A percentile compares a stretch with the other conserved stretches of the same genome.
phyloP scores from a whole-genome alignment of 2,888 invertebrate species.

The Hirtodrosophila confusa region DNA sequence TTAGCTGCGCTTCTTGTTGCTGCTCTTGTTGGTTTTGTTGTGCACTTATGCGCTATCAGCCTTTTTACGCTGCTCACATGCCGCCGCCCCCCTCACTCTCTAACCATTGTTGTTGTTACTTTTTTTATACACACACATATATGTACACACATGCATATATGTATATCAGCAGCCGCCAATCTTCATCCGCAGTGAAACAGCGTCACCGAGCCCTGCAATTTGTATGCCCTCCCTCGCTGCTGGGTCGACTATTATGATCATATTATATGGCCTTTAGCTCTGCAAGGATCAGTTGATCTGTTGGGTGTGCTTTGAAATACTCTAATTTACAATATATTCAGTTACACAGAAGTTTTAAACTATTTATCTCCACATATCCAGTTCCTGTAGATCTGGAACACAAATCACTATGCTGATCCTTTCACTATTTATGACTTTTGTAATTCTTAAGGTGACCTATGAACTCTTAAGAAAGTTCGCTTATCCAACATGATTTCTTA shows the following conservation, averaged over 20 bases:
- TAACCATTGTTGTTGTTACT: conserved; percentile 49
- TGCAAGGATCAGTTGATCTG: too few relatives aligned
- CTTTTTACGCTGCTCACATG: conserved; percentile 49
- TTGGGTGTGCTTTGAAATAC: too few relatives aligned
- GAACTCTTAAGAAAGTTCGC: too few relatives aligned
- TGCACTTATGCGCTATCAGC: conserved; percentile 77
- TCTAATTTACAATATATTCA: too few relatives aligned
- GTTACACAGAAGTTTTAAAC: too few relatives aligned
- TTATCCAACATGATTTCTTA: too few relatives aligned
- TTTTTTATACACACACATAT: neutral
- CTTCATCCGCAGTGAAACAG: conserved; percentile 50
- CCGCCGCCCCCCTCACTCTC: conserved; percentile 1
- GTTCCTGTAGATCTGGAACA: too few relatives aligned
- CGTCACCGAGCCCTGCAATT: conserved; percentile 44
- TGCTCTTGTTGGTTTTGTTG: conserved; percentile 45
- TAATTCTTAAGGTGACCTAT: too few relatives aligned
- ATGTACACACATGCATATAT: conserved; percentile 6
- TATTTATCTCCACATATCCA: too few relatives aligned
- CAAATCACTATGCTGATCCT: too few relatives aligned
- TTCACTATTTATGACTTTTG: too few relatives aligned
- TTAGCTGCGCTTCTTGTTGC: conserved; percentile 51
- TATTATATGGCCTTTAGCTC: neutral
- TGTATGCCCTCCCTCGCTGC: conserved; percentile 52
- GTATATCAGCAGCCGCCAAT: conserved; percentile 60
- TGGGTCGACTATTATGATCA: neutral